Base-by-base conservation (phyloP, 2,113 vertebrate species). In the Rhea americana region DNA sequence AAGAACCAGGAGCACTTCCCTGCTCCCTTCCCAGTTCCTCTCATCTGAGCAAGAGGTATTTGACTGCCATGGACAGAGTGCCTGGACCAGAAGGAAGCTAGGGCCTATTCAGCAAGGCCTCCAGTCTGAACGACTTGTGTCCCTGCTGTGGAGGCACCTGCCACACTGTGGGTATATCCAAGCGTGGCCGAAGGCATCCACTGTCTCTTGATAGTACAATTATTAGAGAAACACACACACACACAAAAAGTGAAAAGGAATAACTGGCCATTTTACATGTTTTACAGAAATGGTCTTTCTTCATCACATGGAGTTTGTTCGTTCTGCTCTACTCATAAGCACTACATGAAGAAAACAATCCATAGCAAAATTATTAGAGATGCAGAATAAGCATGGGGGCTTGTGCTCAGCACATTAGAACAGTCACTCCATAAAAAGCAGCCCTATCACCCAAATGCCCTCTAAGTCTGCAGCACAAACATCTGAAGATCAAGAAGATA, bases 131-230 rank as follows among this genome's bases (percentile, higher is more conserved):
- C 14, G 79, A 84, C 41, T 56, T 32, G 13, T 2, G 10, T 71
- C 26, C 26, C 43, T 58, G 26, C 26, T 19, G 25, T 51, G 37
- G 58, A 78, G 72, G 26, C 15, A 77, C 37, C 22, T n/a, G 37
- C 48, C 35, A 1, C 6, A 32, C 28, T 48, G 13, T 25, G 53
- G 14, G 37, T 53, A n/a, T 30, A 66, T 22, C 32, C 32, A 2
- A 0, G 53, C 11, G 50, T 1, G 0, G 37, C 17, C 30, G 59
- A 25, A 53, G 35, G 50, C 55, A 71, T 24, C 11, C 65, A 11
- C 15, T 58, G 30, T 26, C 43, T 61, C 39, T 61, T 1, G 2
- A 58, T 37, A 61, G 14, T 32, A 16, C 2, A 28, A 30, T 7
- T 2, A 1, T 19, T 0, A 1, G 28, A 85, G 32, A 59, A 51